Percentiles rank a stretch among this genome's conserved stretches.
phyloP scores from a whole-genome alignment of 2,888 invertebrate species.

The Microdon myrmicae region DNA sequence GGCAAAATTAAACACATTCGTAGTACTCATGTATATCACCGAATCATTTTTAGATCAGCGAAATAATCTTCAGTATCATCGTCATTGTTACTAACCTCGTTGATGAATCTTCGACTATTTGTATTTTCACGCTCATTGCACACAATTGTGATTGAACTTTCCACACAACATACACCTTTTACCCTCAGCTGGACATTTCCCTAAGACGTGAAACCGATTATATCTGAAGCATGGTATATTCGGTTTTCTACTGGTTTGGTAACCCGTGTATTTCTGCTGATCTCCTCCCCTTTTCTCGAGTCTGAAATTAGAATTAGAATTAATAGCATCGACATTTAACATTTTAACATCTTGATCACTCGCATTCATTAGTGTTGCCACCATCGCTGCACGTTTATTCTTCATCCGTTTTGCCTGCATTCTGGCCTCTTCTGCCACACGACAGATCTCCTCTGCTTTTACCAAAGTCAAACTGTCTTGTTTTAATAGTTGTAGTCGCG shows the following conservation, averaged over 20 bases:
- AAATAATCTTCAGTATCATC: no score
- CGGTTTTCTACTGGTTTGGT: no score
- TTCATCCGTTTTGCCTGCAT: slow-evolving; percentile 13
- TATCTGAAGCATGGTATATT: slow-evolving; percentile 17
- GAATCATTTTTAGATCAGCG: not conserved
- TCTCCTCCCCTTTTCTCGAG: slow-evolving; percentile 14
- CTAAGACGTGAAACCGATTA: slow-evolving; percentile 4
- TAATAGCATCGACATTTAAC: not conserved
- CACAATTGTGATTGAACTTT: not conserved
- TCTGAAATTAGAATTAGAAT: not conserved
- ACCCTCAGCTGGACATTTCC: slow-evolving; percentile 14
- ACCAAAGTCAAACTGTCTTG: slow-evolving; percentile 1
- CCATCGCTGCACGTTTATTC: slow-evolving; percentile 5
- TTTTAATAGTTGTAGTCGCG: slow-evolving; percentile 12
- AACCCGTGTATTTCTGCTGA: slow-evolving; percentile 4
- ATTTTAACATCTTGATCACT: not conserved
- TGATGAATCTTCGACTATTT: not conserved
- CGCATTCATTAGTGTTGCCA: slow-evolving; percentile 2
- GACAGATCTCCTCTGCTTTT: slow-evolving; percentile 12
- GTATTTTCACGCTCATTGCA: not conserved
- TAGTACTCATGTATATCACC: not conserved
- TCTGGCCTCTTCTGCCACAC: slow-evolving; percentile 11
- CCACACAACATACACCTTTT: slow-evolving; percentile 11
- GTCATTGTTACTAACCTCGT: not conserved
- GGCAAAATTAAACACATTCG: not conserved